phyloP scores from a whole-genome alignment of 2,113 vertebrate species.

The Seriola quinqueradiata region DNA sequence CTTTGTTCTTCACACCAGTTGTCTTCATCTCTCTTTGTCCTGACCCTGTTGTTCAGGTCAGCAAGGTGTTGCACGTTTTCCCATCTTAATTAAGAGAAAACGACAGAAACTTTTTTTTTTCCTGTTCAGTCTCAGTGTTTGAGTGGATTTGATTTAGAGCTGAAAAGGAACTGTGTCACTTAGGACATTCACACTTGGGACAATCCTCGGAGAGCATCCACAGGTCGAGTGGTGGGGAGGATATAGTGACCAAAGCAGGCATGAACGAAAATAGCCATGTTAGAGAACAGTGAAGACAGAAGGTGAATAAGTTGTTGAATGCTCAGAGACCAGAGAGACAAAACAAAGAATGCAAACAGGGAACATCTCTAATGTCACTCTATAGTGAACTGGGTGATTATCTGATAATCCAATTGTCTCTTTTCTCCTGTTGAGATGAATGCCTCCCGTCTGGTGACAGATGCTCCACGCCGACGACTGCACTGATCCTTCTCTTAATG shows the following conservation, averaged over 20 bases:
- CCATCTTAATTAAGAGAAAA: conserved; percentile 32
- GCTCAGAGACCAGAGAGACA: conserved; percentile 32
- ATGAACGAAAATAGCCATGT: not conserved
- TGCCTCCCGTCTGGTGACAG: conserved; percentile 32
- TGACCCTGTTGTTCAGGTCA: conserved; percentile 32
- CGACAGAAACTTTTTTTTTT: conserved; percentile 13
- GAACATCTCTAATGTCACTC: conserved; percentile 32
- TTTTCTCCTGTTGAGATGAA: conserved; percentile 34
- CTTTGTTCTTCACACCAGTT: conserved; percentile 54
- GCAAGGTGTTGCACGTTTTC: conserved; percentile 35
- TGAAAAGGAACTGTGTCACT: conserved; percentile 37
- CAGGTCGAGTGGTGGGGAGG: conserved; percentile 20
- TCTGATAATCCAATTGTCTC: conserved; percentile 57
- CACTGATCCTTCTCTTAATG: not conserved
- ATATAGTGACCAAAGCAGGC: conserved; percentile 9
- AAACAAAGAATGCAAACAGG: conserved; percentile 54
- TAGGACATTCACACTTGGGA: conserved; percentile 42
- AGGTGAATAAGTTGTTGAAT: conserved; percentile 24
- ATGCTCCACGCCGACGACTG: conserved; percentile 12
- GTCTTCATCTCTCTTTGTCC: conserved; percentile 54
- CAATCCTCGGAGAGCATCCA: conserved; percentile 11
- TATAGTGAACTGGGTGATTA: conserved; percentile 37
- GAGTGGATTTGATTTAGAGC: conserved; percentile 18
- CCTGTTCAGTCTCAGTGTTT: not conserved
- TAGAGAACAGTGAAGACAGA: conserved; percentile 13